Evolutionary conservation across 1,140 invertebrate species (phyloP).

Genomic region (Trinorchestia longiramus): DNA sequence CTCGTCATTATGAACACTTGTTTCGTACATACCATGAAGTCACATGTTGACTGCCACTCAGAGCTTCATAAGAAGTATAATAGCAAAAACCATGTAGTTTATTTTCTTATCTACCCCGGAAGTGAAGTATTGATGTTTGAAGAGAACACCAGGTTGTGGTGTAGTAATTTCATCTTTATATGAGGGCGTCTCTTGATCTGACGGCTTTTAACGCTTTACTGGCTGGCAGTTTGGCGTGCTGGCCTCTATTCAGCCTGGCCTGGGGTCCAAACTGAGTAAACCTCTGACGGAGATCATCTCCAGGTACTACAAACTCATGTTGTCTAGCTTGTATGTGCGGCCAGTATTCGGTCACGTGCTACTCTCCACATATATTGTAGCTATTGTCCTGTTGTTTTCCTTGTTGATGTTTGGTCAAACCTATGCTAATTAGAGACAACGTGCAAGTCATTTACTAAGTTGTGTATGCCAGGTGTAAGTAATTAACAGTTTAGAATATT

Average conservation of each 20-base stretch:
- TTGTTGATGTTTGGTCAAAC: too few relatives aligned
- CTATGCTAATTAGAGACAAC: not conserved
- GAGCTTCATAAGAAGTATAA: not conserved
- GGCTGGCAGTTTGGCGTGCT: conserved; percentile 84
- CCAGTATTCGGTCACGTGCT: not conserved
- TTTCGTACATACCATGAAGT: not conserved
- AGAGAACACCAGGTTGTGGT: not conserved
- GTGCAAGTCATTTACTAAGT: not conserved
- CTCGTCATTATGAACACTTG: not conserved
- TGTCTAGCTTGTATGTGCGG: not conserved
- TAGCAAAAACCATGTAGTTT: not conserved
- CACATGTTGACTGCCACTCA: not conserved
- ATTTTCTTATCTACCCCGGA: not conserved
- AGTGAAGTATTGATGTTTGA: not conserved
- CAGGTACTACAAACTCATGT: conserved; percentile 76
- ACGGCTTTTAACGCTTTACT: not conserved
- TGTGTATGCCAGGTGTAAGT: not conserved
- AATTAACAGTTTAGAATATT: not conserved
- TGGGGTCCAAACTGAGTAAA: conserved; percentile 87
- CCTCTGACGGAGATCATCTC: conserved; percentile 90
- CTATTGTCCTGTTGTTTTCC: too few relatives aligned
- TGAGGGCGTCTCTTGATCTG: not conserved
- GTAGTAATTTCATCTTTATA: not conserved
- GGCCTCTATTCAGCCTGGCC: conserved; percentile 85
- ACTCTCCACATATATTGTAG: too few relatives aligned